A percentile compares a stretch with the other conserved stretches of the same genome.
Conservation (phyloP, 2,113 vertebrate genomes). For the Pionites leucogaster region DNA sequence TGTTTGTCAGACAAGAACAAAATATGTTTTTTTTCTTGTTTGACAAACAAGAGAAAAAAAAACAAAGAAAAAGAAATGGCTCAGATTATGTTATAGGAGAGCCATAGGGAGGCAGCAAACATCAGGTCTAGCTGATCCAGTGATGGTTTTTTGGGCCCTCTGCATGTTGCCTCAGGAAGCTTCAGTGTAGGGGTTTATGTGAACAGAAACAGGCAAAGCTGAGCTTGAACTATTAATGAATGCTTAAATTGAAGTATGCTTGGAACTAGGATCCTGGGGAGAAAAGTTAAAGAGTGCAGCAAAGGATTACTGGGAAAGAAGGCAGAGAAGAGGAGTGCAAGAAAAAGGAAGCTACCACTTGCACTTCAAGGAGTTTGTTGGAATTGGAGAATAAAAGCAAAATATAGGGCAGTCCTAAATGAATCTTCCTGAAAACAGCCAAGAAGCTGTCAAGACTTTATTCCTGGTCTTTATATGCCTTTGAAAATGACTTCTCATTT, state of each 20-base stretch:
- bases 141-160: neutral
- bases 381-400: neutral
- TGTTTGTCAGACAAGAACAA: neutral
- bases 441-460: neutral
- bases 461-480: neutral
- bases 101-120: neutral
- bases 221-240: neutral
- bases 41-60: neutral
- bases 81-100: neutral
- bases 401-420: neutral
- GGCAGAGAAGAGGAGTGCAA: neutral
- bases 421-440: neutral
- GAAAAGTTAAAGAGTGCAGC: neutral
- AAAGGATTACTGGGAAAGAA: neutral
- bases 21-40: neutral
- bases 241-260: neutral
- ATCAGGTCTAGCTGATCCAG: neutral
- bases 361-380: neutral
- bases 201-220: neutral
- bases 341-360: neutral
- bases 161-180: rapidly evolving
- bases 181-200: neutral
- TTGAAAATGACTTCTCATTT: neutral
- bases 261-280: neutral
- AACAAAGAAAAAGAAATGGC: too few species aligned